Evolutionary conservation across 2,797 vertebrate genomes (phyloP).

Genomic region (Sebastes jordani): DNA sequence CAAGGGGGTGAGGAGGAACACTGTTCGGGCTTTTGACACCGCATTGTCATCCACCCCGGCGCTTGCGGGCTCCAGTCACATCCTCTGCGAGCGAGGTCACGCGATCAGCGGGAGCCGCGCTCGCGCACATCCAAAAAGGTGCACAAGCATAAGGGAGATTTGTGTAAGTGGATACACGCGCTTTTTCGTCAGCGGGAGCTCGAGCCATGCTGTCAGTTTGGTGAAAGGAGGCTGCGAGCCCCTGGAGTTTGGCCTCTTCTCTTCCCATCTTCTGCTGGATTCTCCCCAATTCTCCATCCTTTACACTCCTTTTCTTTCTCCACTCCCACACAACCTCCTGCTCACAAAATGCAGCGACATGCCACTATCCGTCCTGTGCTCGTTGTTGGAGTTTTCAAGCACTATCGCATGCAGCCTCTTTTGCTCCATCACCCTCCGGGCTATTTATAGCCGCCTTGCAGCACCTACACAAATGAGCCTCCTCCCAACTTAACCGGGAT

Average conservation of each 20-base stretch:
- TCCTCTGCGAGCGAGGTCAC: slow-evolving; percentile 36
- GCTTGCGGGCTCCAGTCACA: slow-evolving; percentile 18
- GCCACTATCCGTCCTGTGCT: slow-evolving; percentile 21
- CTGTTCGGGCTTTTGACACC: slow-evolving; percentile 49
- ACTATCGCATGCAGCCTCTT: slow-evolving; percentile 24
- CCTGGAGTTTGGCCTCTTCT: slow-evolving; percentile 57
- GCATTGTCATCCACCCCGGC: slow-evolving; percentile 34
- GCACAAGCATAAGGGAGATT: slow-evolving; percentile 42
- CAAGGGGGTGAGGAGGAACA: slow-evolving; percentile 38
- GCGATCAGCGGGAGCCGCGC: not conserved
- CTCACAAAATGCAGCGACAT: slow-evolving; percentile 1
- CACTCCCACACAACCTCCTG: not conserved
- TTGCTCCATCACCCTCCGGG: slow-evolving; percentile 44
- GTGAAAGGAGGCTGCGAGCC: slow-evolving; percentile 53
- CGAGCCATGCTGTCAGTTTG: slow-evolving; percentile 59
- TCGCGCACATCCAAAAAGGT: slow-evolving; percentile 27
- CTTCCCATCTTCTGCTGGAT: slow-evolving; percentile 11
- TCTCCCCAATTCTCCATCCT: slow-evolving; percentile 33
- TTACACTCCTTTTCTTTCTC: not conserved
- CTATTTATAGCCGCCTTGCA: slow-evolving; percentile 78
- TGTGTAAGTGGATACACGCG: slow-evolving; percentile 60
- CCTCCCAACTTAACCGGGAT: slow-evolving; percentile 46
- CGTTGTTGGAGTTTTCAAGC: slow-evolving; percentile 10
- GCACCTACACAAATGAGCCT: slow-evolving; percentile 73
- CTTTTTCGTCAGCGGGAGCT: slow-evolving; percentile 43